phyloP scores from a whole-genome alignment of 2,797 vertebrate species.

The Pteronotus mesoamericanus region DNA sequence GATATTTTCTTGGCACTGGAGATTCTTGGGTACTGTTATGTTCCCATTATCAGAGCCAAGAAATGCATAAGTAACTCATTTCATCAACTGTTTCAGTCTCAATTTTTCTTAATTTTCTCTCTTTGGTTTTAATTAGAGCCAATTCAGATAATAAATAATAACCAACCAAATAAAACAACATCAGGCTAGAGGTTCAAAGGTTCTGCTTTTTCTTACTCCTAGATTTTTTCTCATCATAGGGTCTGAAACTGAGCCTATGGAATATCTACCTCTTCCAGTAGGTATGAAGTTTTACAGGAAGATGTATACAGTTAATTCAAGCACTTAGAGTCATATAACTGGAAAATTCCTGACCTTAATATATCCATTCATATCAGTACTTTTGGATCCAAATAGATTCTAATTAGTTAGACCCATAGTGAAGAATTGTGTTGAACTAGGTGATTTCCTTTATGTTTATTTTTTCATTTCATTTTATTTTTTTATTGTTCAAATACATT shows the following conservation, averaged over 20 bases:
- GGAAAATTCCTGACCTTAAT: neutral
- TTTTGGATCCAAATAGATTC: constrained; percentile 5
- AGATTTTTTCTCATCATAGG: neutral
- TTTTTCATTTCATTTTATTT: too few species aligned
- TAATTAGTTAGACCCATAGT: neutral
- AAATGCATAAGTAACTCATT: neutral
- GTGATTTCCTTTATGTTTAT: too few species aligned
- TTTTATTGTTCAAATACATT: too few species aligned
- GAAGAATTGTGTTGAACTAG: constrained; percentile 13
- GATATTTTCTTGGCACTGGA: neutral
- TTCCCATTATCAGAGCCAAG: neutral
- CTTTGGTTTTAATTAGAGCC: neutral
- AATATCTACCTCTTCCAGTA: neutral
- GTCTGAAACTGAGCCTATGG: neutral
- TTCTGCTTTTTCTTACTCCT: neutral
- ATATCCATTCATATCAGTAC: neutral
- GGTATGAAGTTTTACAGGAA: neutral
- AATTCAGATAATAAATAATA: constrained; percentile 5
- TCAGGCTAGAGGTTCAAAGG: neutral
- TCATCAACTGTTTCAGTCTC: neutral
- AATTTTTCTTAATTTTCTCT: neutral
- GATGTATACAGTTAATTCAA: neutral
- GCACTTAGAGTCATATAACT: neutral
- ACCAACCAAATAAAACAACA: neutral
- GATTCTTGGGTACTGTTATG: neutral